phyloP scores from a whole-genome alignment of 1,140 invertebrate genomes.

The Stegodyphus mimosarum region DNA sequence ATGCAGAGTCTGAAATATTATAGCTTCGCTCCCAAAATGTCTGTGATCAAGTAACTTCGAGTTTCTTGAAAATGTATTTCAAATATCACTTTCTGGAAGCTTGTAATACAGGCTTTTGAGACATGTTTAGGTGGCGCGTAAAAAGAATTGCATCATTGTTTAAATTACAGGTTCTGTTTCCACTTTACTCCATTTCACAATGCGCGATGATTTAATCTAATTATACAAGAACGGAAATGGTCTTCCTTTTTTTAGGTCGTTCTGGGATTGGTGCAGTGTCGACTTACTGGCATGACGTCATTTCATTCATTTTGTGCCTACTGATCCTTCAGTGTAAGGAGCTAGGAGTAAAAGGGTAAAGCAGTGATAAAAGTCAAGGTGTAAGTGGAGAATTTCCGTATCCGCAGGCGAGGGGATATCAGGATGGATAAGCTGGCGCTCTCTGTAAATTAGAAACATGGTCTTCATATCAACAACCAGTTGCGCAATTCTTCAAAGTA shows the following conservation, averaged over 20 bases:
- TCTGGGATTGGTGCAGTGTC: neutral
- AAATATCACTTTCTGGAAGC: neutral
- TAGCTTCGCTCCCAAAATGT: neutral
- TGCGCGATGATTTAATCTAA: constrained; percentile 11
- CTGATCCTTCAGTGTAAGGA: neutral
- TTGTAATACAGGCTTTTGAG: constrained; percentile 11
- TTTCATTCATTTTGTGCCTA: neutral
- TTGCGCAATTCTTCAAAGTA: too few relatives aligned
- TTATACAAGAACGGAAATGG: constrained; percentile 31
- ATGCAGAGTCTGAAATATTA: constrained; percentile 11
- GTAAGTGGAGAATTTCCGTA: neutral
- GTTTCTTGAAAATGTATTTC: too few relatives aligned
- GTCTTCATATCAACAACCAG: too few relatives aligned
- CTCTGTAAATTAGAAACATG: too few relatives aligned
- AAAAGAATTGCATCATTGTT: neutral
- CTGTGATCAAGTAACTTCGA: too few relatives aligned
- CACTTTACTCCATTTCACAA: neutral
- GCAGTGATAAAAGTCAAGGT: neutral
- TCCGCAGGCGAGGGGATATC: too few relatives aligned
- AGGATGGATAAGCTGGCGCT: too few relatives aligned
- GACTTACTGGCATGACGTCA: neutral
- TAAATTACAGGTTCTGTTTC: neutral
- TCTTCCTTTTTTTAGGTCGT: neutral
- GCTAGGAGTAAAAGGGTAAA: neutral
- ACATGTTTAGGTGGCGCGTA: too few relatives aligned